Base-by-base conservation (phyloP, 2,888 invertebrate species). In the Melolontha melolontha region DNA sequence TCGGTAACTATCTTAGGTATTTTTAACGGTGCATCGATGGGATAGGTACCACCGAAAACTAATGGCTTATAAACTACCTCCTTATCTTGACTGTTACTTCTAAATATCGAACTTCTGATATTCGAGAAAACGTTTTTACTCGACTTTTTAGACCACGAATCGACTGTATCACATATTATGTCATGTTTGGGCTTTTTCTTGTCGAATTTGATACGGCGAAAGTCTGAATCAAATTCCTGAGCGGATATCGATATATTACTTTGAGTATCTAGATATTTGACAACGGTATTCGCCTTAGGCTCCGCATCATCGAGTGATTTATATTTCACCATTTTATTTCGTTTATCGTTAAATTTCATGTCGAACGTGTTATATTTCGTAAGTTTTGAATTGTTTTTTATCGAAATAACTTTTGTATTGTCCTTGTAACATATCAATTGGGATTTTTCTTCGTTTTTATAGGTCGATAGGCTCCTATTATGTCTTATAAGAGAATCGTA, bases 21-120 rank as follows among this genome's bases (percentile, higher is more conserved):
- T 57, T 68, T 59, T 54, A 66, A 64, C 29, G 94, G 94, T 77
- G 88, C 87, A 80, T 94, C 94, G 73, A 95, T 95, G 4, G 95
- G 94, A 85, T 88, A 95, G 2, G 95, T 95, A 63, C 94, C 94
- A 75, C 93, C 93, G 81, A 93, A 94, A 70, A 94, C 87, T 52
- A 94, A 86, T 70, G 91, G 91, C 78, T 89, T 89, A 79, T 86
- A 89, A 14, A 80, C 74, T 6, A 82, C 72, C 59, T 77, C 76
- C 67, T 82, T 81, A 16, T 79, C 78, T 6, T 73, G 72, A 67
- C 66, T 76, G 51, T 71, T 75, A 49, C 74, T 78, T 69, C 78
- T 81, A 70, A 83, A 83, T 44, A 83, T 68, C 4, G 81, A 80
- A 72, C 80, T 80, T 73, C 76, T 81, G 7, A 83, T 71, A 67